phyloP scores from a whole-genome alignment of 2,797 vertebrate species.

The Protonibea diacanthus region DNA sequence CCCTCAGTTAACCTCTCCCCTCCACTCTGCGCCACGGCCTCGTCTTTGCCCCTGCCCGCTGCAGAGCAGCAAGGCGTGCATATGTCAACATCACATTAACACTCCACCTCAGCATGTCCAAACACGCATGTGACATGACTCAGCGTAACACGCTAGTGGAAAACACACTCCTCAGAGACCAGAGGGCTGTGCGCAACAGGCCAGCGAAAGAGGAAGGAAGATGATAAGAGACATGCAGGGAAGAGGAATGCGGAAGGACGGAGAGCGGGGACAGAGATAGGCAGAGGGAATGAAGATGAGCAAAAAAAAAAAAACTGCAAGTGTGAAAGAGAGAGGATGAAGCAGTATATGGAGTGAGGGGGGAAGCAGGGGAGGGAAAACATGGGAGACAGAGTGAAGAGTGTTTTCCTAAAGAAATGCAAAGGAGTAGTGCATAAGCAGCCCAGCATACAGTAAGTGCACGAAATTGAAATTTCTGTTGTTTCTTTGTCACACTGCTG shows the following conservation, averaged over 20 bases:
- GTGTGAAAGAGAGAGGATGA: slow-evolving; percentile 44
- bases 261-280: slow-evolving; percentile 18
- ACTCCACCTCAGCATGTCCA: slow-evolving; percentile 64
- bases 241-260: slow-evolving; percentile 34
- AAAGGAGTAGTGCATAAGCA: neutral
- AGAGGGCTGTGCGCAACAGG: slow-evolving; percentile 39
- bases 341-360: slow-evolving; percentile 9
- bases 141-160: slow-evolving; percentile 60
- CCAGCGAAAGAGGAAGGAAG: slow-evolving; percentile 49
- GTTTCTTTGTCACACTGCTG: slow-evolving; percentile 14
- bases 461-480: slow-evolving; percentile 9
- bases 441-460: neutral
- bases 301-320: slow-evolving; percentile 16
- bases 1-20: slow-evolving; percentile 62
- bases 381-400: neutral
- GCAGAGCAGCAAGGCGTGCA: slow-evolving; percentile 50
- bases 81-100: slow-evolving; percentile 72
- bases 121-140: slow-evolving; percentile 76
- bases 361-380: neutral
- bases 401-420: slow-evolving; percentile 23
- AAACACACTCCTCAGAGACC: slow-evolving; percentile 69
- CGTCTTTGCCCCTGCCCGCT: slow-evolving; percentile 33
- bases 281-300: slow-evolving; percentile 10
- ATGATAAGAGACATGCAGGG: slow-evolving; percentile 20
- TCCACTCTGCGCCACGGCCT: slow-evolving; percentile 22